Conservation (phyloP, 2,888 invertebrate genomes). For the Nymphalis c-album region DNA sequence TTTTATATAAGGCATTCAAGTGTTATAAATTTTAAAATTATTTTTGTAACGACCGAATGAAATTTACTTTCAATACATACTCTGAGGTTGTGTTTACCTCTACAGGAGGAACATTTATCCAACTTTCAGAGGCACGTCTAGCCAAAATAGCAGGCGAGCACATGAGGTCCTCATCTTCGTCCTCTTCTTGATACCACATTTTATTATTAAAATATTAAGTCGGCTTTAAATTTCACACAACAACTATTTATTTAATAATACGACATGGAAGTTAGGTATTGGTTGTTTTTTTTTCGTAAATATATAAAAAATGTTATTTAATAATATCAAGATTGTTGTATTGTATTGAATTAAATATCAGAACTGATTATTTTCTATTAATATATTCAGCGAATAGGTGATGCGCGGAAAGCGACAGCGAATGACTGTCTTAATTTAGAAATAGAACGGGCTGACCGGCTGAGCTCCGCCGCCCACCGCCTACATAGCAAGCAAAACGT, state of each 20-base stretch:
- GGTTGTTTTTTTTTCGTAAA: background rate
- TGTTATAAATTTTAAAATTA: too few relatives aligned
- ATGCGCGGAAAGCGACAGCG: slow-evolving; percentile 75
- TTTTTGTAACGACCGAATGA: background rate
- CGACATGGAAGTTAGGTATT: background rate
- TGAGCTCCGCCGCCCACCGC: slow-evolving; percentile 39
- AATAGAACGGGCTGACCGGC: slow-evolving; percentile 74
- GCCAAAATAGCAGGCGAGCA: slow-evolving; percentile 94
- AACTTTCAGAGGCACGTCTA: slow-evolving; percentile 92
- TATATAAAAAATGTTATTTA: background rate
- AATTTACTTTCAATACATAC: background rate
- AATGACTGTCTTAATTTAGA: slow-evolving; percentile 80
- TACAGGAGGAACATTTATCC: slow-evolving; percentile 93
- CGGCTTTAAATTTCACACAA: slow-evolving; percentile 7
- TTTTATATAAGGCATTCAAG: too few relatives aligned
- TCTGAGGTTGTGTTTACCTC: slow-evolving; percentile 83
- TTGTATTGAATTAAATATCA: slow-evolving; percentile 11
- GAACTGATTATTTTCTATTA: slow-evolving; percentile 39
- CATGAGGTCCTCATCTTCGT: slow-evolving; percentile 92
- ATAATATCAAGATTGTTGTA: background rate
- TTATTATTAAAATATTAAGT: slow-evolving; percentile 42
- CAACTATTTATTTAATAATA: background rate
- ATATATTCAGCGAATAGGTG: slow-evolving; percentile 69
- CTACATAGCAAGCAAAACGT: slow-evolving; percentile 39
- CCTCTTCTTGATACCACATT: slow-evolving; percentile 91